Base-by-base conservation (phyloP, 1,140 invertebrate genomes). In the Euura saliciscinereae region DNA sequence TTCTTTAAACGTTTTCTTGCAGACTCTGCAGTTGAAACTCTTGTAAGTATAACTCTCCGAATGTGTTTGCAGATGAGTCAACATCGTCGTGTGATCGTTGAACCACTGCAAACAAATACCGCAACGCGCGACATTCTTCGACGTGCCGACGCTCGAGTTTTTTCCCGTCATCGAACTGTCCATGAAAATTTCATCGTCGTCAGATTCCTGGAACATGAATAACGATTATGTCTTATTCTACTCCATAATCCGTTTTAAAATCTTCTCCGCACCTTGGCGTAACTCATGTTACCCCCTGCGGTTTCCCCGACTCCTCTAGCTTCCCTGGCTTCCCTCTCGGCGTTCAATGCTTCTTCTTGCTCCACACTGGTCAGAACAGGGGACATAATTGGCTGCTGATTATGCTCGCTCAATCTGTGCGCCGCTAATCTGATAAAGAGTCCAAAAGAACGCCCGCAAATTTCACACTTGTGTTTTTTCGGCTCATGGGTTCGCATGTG, bases 401-500 rank as follows among this genome's bases (percentile, higher is more conserved):
- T 81, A 44, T 85, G 83, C 44, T 85, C 83, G 45, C 77, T 77
- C 67, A 83, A 73, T 74, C 73, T 83, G 65, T 85, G 83, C 5
- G 79, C 77, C 7, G 78, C 79, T 44, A 84, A 70, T 69, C 83
- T 77, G 77, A 85, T 84, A 59, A 82, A 78, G 43, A 85, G 76
- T 28, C 82, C 83, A 69, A 84, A 85, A 6, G 79, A 83, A 51
- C 83, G 77, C 2, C 83, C 83, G n/a, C 83, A 85, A 74, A 83
- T 80, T 64, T 85, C 79, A 75, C 83, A 85, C 68, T 85, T 84
- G 43, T 82, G 74, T 71, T 78, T 83, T 72, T 85, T 85, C 7
- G 83, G 83, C 73, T 85, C 79, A 10, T 85, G 83, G 43, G 82
- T 85, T 45, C 83, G 81, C 83, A 84, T 84, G n/a, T 85, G 83